Conservation (phyloP, 2,888 invertebrate species). For the Linnaemya vulpina region DNA sequence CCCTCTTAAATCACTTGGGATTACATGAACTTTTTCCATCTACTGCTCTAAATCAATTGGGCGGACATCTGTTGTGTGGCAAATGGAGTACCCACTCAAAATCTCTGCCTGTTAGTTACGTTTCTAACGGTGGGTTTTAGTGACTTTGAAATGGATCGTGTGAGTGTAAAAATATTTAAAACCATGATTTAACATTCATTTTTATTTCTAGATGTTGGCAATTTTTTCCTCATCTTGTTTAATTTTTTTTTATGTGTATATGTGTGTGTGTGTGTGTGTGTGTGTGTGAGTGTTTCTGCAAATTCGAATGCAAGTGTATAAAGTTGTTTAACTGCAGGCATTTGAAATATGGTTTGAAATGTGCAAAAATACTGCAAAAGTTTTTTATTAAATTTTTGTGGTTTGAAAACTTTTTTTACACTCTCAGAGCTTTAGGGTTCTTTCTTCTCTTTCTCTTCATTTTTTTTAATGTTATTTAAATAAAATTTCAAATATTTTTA, state of each 20-base stretch:
- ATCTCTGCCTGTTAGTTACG: conserved; percentile 78
- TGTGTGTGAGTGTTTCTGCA: no score
- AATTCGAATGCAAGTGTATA: conserved; percentile 46
- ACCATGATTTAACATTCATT: conserved; percentile 52
- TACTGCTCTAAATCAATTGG: conserved; percentile 80
- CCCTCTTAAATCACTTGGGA: conserved; percentile 80
- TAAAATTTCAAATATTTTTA: conserved; percentile 28
- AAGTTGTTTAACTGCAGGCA: conserved; percentile 65
- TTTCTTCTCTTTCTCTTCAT: not conserved
- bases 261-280: no score
- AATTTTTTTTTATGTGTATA: conserved; percentile 15
- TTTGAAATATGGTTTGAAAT: conserved; percentile 63
- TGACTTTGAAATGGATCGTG: conserved; percentile 81
- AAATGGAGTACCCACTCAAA: conserved; percentile 78
- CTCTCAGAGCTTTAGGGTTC: conserved; percentile 28
- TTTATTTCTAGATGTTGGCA: conserved; percentile 48
- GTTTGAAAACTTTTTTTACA: conserved; percentile 55
- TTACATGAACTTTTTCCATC: conserved; percentile 77
- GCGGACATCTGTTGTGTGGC: conserved; percentile 78
- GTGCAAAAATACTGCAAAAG: conserved; percentile 47
- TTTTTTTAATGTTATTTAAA: conserved; percentile 21
- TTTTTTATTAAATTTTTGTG: conserved; percentile 59
- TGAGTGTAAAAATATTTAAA: conserved; percentile 76
- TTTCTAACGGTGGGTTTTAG: conserved; percentile 81
- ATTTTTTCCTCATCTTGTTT: conserved; percentile 23